These are phyloP conservation scores for Craniophora ligustri DNA, from an alignment of 2,888 invertebrate genomes.

Conservation along the genomic window DNA sequence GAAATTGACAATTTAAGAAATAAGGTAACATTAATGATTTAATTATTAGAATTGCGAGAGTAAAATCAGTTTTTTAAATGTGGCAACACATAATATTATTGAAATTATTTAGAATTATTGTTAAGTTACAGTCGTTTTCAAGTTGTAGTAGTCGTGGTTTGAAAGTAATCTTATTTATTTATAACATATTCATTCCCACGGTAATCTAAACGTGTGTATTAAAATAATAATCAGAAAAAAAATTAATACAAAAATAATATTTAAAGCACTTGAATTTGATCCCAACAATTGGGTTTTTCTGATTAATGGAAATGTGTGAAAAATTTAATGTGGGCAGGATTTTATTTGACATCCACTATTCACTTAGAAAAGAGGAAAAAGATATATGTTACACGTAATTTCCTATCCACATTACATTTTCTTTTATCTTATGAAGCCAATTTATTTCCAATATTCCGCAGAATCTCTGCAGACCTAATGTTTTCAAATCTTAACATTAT, in stretches of 20 bases:
- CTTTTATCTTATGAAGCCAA: conserved; percentile 42
- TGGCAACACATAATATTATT: no score
- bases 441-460: conserved; percentile 9
- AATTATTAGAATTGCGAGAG: no score
- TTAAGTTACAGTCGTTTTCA: no score
- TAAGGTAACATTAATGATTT: no score
- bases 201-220: conserved; percentile 24
- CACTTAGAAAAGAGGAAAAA: no score
- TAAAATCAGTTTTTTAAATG: no score
- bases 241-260: conserved; percentile 14
- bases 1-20: no score
- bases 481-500: conserved; percentile 8
- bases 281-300: conserved; percentile 29
- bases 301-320: conserved; percentile 21
- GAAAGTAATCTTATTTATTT: no score
- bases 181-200: conserved; percentile 25
- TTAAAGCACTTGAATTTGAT: conserved; percentile 2
- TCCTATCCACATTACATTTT: conserved; percentile 30
- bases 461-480: neutral
- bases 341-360: neutral
- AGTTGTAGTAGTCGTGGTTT: no score
- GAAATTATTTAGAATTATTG: no score
- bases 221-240: conserved; percentile 3
- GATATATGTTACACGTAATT: neutral
- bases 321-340: conserved; percentile 35